Evolutionary conservation across 2,797 vertebrate species (phyloP), one percentile per base, ranked within the genome.

Genomic region (Sebastes taczanowskii): DNA sequence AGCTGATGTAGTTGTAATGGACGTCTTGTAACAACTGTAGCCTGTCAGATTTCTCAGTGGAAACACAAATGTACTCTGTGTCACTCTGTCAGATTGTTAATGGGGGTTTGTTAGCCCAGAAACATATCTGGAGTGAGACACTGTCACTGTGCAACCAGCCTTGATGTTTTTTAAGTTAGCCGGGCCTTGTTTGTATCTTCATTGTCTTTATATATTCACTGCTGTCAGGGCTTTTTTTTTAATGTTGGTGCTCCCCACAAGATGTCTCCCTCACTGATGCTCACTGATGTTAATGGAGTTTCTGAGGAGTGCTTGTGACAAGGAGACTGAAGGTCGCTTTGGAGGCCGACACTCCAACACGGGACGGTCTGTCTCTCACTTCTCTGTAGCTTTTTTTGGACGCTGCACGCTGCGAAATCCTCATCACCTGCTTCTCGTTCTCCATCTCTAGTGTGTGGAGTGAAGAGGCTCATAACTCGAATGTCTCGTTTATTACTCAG

Each of bases 11-110:
- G 89, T 91, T 89, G 85, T 93, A 93, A 94, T 91, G 82, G 91
- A 94, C 92, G 91, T 86, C 86, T 91, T 91, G 91, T 92, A 88
- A 90, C 87, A 93, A 88, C 88, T 74, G 78, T 70, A 88, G 89
- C 80, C 83, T 94, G 93, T 91, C 93, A 92, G 84, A 88, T 90
- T 90, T 80, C 74, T 86, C 88, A 71, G 88, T 34, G 77, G 85
- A 94, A 93, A 91, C 92, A 95, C 92, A 93, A 94, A 94, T 88
- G 88, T 88, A 86, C 82, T 82, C 79, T 66, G 69, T 92, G 94
- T 94, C 93, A 91, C 87, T 86, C 85, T 91, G 93, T 92, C 92
- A 91, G 82, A 60, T 82, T 85, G 80, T 84, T 94, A 91, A 92
- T 91, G 82, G 87, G 71, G 56, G 79, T 91, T 87, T 91, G 88